phyloP scores from a whole-genome alignment of 2,888 invertebrate genomes.

The Agapetus fuscipes region DNA sequence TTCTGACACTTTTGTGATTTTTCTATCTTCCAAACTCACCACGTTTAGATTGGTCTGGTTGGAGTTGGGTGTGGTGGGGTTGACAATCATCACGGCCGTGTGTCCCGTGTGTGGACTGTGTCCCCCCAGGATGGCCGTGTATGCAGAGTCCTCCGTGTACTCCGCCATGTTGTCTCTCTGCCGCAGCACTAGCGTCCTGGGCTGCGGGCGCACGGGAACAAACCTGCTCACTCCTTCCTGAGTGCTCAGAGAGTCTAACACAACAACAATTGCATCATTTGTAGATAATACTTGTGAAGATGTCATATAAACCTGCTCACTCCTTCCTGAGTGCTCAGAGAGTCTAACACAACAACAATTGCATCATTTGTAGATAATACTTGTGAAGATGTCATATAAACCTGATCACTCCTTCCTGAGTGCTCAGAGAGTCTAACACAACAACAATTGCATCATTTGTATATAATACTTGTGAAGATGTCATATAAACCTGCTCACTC shows the following conservation, averaged over 20 bases:
- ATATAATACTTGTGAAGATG: too few species aligned
- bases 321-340: slow-evolving; percentile 39
- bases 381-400: too few species aligned
- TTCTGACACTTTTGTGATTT: too few species aligned
- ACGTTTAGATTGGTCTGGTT: slow-evolving; percentile 20
- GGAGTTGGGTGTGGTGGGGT: slow-evolving; percentile 44
- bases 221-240: slow-evolving; percentile 44
- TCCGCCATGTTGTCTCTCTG: slow-evolving; percentile 18
- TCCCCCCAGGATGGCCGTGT: slow-evolving; percentile 26
- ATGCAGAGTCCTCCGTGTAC: slow-evolving; percentile 14
- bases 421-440: slow-evolving; percentile 37
- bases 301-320: slow-evolving; percentile 45
- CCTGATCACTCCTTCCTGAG: slow-evolving; percentile 42
- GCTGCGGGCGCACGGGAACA: slow-evolving; percentile 44
- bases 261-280: too few species aligned
- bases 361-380: too few species aligned
- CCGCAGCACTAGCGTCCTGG: slow-evolving; percentile 30
- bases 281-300: too few species aligned
- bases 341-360: slow-evolving; percentile 37
- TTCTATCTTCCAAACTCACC: slow-evolving; percentile 5
- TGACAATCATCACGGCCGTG: slow-evolving; percentile 46
- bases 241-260: slow-evolving; percentile 38
- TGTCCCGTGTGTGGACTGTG: slow-evolving; percentile 41
- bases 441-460: too few species aligned
- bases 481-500: slow-evolving; percentile 45